Evolutionary conservation across 2,113 vertebrate species (phyloP).

Genomic region (Spea bombifrons): DNA sequence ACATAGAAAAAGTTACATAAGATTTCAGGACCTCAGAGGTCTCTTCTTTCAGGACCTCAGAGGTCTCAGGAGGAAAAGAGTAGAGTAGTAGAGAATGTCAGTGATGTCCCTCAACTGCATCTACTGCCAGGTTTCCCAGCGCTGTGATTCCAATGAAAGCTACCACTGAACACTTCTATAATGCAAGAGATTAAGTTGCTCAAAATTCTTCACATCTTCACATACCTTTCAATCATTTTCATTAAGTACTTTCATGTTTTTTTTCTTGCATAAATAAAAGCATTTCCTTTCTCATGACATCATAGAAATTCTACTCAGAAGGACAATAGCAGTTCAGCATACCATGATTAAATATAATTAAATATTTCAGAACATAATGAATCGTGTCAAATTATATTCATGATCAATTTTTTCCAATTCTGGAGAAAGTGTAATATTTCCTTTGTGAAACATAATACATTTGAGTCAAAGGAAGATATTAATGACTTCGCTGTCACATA

Average conservation of each 20-base stretch:
- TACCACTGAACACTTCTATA: background rate
- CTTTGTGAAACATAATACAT: slow-evolving; percentile 6
- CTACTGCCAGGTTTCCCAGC: too few relatives aligned
- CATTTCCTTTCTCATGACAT: slow-evolving; percentile 1
- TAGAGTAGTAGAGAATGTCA: too few relatives aligned
- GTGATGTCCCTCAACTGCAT: too few relatives aligned
- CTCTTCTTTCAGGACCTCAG: too few relatives aligned
- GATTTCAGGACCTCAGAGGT: too few relatives aligned
- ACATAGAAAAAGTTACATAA: too few relatives aligned
- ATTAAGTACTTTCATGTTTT: slow-evolving; percentile 15
- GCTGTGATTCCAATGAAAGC: too few relatives aligned
- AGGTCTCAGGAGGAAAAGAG: too few relatives aligned
- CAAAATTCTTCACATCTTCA: background rate
- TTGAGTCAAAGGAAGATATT: slow-evolving; percentile 2
- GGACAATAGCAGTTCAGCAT: background rate
- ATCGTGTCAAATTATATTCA: slow-evolving; percentile 17
- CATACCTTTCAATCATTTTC: background rate
- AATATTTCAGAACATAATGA: slow-evolving; percentile 33
- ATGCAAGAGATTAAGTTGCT: background rate
- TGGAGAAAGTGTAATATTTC: slow-evolving; percentile 9
- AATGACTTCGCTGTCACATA: background rate
- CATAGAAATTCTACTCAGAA: slow-evolving; percentile 3
- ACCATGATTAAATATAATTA: slow-evolving; percentile 10
- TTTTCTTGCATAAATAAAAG: slow-evolving; percentile 14
- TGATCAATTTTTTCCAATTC: slow-evolving; percentile 7